Base-by-base conservation (phyloP, 2,113 vertebrate genomes). In the Tricholaema leucomelas region DNA sequence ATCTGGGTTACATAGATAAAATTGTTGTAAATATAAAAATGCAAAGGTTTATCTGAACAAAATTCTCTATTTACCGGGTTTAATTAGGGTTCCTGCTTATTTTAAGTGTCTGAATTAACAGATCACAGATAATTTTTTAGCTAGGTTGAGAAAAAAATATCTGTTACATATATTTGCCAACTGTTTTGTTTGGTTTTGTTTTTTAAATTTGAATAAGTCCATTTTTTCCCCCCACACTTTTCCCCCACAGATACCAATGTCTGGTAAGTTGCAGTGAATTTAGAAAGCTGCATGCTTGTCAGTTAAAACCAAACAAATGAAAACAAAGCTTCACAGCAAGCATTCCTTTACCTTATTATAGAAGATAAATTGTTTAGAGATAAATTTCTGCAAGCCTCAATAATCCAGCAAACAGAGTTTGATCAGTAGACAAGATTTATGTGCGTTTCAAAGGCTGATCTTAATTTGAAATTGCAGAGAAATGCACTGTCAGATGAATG, bases 401-500 rank as follows among this genome's bases (percentile, higher is more conserved):
- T 67, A 81, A 66, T 63, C 31, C 30, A 88, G 15, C 2, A 65
- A 86, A 79, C 5, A 28, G 25, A 30, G 7, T 48, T 83, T 70
- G 30, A 81, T 67, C 35, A 42, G 33, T 17, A 95, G 33, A 64
- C 65, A 85, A 94, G 63, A 88, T 13, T 67, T 73, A 87, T 64
- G 63, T 72, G 1, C 66, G 27, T 63, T 89, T 91, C 31, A 36
- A 90, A 93, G 33, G 30, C 50, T 88, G 16, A 81, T 66, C 30
- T 73, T 85, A 85, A 85, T 88, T 92, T 77, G 73, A 83, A 92
- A 69, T 75, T 42, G 38, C 71, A n/a, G 27, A 90, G 52, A 77
- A 96, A 82, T 72, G n/a, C 66, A 67, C 54, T 92, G 54, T 92
- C 79, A 91, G 35, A 90, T 91, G 70, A 85, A 71, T 2, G 2